A percentile compares a stretch with the other conserved stretches of the same genome.
Conservation (phyloP, 2,888 invertebrate species). For the Trichopoda pennipes region DNA sequence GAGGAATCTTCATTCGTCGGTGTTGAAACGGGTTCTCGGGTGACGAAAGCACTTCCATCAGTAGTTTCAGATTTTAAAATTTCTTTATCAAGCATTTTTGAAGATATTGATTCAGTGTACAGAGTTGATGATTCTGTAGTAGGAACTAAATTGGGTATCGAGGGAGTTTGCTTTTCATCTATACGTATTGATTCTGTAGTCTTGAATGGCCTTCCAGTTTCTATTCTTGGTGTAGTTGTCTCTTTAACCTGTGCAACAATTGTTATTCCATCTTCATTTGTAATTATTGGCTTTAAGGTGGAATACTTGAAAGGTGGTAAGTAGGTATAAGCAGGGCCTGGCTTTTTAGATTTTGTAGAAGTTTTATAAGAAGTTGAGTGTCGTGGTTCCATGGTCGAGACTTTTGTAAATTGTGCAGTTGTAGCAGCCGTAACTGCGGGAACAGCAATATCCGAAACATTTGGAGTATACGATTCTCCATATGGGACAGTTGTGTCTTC, state of each 20-base stretch:
- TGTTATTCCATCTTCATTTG: not conserved
- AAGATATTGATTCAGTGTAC: too few species aligned
- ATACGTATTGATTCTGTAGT: not conserved
- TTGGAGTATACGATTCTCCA: too few species aligned
- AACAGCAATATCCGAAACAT: too few species aligned
- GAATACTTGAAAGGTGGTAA: constrained; percentile 19
- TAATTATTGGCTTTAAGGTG: not conserved
- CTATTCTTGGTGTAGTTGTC: not conserved
- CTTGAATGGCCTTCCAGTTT: not conserved
- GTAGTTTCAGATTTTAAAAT: not conserved
- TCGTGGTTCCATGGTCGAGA: too few species aligned
- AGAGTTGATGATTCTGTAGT: not conserved
- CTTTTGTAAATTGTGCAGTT: too few species aligned
- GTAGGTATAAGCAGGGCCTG: not conserved
- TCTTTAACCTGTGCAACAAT: constrained; percentile 1
- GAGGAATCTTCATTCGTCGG: too few species aligned
- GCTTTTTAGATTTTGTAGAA: not conserved
- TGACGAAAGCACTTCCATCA: not conserved
- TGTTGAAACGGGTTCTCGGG: not conserved
- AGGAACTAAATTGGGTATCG: not conserved
- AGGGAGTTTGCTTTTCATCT: not conserved
- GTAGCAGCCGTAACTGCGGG: too few species aligned
- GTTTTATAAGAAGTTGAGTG: too few species aligned
- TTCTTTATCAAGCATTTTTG: too few species aligned
- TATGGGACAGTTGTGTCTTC: too few species aligned